Evolutionary conservation across 1,140 invertebrate species (phyloP), one percentile per base, ranked within the genome.

Genomic region (Penaeus indicus): DNA sequence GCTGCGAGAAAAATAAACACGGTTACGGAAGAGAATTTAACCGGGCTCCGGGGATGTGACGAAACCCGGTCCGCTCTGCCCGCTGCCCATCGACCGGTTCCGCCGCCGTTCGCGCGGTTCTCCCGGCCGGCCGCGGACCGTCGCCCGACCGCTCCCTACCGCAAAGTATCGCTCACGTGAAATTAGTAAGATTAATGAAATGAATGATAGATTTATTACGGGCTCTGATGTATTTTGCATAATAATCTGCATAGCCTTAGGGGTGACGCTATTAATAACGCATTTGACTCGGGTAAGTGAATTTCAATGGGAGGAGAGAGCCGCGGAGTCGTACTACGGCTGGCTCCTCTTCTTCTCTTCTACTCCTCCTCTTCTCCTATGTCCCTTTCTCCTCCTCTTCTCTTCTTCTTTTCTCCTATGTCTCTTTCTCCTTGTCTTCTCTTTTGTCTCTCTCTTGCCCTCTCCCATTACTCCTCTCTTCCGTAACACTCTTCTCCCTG

Each of bases 161-260:
- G 54, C 69, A 85, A 84, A 77, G 69, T 27, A 85, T 85, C 67
- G 84, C 67, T 85, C 84, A 85, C 72, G 25, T 16, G 69, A 85
- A 77, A 85, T 85, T 75, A 85, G 84, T 85, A 77, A 85, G 84
- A 85, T 85, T 85, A 85, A 85, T 85, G 84, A 85, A 77, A 85
- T 85, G 84, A 85, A 85, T 85, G 84, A 85, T 77, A 85, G 84
- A 85, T 85, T 85, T 85, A 85, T 85, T 85, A 75, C 69, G 27
- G 47, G 69, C 84, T 77, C 69, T 42, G 84, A 85, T 85, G 84
- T 85, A 85, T 85, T 85, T 85, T 85, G 84, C 84, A 85, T 85
- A 85, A 85, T 85, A 85, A 85, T 85, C 84, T 85, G 84, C 84
- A 85, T 77, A 85, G 84, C 84, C 84, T 85, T 85, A 72, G 84